Evolutionary conservation across 2,888 invertebrate genomes (phyloP), one percentile per base, ranked within the genome.

Genomic region (Drosophila pseudotakahashii): DNA sequence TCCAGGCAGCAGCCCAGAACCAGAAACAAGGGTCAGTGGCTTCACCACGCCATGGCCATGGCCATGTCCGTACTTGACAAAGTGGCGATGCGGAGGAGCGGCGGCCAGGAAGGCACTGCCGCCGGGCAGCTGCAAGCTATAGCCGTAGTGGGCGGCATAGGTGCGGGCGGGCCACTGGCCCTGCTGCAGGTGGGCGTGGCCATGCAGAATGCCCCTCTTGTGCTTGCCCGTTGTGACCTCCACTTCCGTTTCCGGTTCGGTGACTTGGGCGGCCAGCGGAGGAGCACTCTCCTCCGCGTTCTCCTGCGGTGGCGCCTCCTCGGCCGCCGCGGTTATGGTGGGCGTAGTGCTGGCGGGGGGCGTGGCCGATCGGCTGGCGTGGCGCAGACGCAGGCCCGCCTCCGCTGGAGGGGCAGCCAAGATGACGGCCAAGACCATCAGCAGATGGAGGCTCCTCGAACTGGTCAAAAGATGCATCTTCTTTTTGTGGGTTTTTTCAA

Each of bases 91-190:
- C 1, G 74, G 41, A 0, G 87, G 84, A 9, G 74, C 71, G 0
- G 81, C 82, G 1, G 81, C 70, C 10, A 89, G 55, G n/a, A 67
- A 89, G 0, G 76, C 67, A 9, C 81, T 58, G 2, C 81, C 81
- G 7, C 73, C 77, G 0, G 91, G 91, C 72, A 89, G 55, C 26
- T 90, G 84, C 64, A 90, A 64, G 34, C 86, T 89, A 53, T 91
- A 91, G 34, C 90, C 91, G 67, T 89, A 91, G 34, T 91, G 90
- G 1, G 91, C 64, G 6, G 91, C 91, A 73, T 91, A 91, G 13
- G 78, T 78, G 32, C 84, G 79, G 3, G 81, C 87, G 3, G 91
- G 91, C 91, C 91, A 91, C 16, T 81, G 76, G 0, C 61, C 77
- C 30, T 30, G 30, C 2, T 58, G 57, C 26, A 58, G 37, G 7